Base-by-base conservation (phyloP, 1,140 invertebrate genomes). In the Tetragonula clypearis region DNA sequence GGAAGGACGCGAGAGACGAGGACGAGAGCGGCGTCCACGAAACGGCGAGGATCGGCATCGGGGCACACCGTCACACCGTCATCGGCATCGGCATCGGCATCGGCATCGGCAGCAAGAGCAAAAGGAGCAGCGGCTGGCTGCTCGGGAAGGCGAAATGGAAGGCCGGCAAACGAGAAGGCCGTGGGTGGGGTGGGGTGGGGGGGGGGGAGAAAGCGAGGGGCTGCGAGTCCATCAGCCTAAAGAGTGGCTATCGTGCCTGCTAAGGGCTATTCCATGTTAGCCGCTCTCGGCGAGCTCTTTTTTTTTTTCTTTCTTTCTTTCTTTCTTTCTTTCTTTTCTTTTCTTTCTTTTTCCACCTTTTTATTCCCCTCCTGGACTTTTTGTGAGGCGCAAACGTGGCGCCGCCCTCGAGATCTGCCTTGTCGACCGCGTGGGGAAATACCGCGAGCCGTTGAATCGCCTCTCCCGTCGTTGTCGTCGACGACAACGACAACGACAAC, bases 211-310 rank as follows among this genome's bases (percentile, higher is more conserved):
- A 55, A 75, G 68, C 71, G 74, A 73, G 74, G 87, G 90, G 86
- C 81, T 87, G 85, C 78, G 86, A 92, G 91, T 93, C 92, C 92
- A 93, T 93, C 92, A 93, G 92, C 83, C 91, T 92, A 92, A 93
- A 93, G 92, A 93, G 92, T 90, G 92, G 92, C 94, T 95, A 94
- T 95, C 94, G 93, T 93, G 89, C 91, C 91, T 90, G 92, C 94
- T 95, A 95, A 95, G 94, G 94, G 94, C 94, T 94, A 95, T 95
- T 95, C 93, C 94, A 94, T 95, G 94, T 94, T 95, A 94, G 92
- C 92, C 91, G 91, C 91, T 93, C 92, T 94, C 92, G 85, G 88
- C 89, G 83, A 90, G 90, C 86, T 91, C 86, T 88, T 92, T 94
- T 93, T 94, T 94, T 66, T 66, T 66, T 66, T 62, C 30, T 30